Evolutionary conservation across 2,888 invertebrate genomes (phyloP), one percentile per base, ranked within the genome.

Genomic region (Nomada goodeniana): DNA sequence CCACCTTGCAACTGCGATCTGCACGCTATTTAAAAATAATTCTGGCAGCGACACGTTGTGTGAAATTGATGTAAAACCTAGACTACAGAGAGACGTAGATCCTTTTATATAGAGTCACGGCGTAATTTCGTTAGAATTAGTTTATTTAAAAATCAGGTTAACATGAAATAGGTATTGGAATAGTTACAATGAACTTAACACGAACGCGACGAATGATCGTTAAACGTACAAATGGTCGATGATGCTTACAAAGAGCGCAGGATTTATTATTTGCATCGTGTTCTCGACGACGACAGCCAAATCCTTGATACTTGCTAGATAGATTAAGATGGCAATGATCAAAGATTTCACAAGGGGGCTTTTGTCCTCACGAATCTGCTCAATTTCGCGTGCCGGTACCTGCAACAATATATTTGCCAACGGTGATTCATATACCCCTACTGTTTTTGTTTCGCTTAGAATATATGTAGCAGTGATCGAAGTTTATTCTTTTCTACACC

Each of bases 1-100:
- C n/a, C 20, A 18, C 23, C 15, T 29, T 11, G 18, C 20, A 36
- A 36, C 67, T 36, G 18, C 18, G 10, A 36, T 53, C 20, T 15
- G 13, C 26, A n/a, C 20, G n/a, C 29, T 67, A 13, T 18, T n/a
- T 47, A 77, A 72, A 67, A 53, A 29, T 61, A 67, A 67, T 53
- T 10, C 29, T 29, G 44, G 18, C 42, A 61, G 55, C 76, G 29
- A 13, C 23, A 13, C 47, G n/a, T 44, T 47, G 47, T 47, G 15
- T 0, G 15, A 47, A 47, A 47, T 15, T 11, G 2, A 47, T 13
- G 20, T 50, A 63, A 55, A 68, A 55, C 55, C 10, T 13, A 47
- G 68, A 52, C 18, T 36, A 7, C 60, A 11, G 15, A 26, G 18
- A 59, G 20, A 20, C 15, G 42, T 23, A 18, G 4, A 20, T 42